A percentile compares a stretch with the other conserved stretches of the same genome.
phyloP scores from a whole-genome alignment of 1,140 invertebrate genomes.

The Diorhabda sublineata region DNA sequence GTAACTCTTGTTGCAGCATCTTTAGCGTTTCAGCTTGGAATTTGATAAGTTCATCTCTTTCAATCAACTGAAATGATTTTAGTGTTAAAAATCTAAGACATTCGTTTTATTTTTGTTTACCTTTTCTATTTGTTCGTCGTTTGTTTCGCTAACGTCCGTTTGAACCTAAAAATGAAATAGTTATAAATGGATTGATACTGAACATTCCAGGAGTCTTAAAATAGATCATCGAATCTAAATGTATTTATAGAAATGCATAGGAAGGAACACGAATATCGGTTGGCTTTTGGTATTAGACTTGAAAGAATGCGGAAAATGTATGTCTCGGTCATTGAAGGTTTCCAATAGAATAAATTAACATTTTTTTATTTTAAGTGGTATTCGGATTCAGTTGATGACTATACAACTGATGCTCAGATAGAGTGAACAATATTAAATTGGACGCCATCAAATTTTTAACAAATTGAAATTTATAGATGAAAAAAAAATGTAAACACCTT shows the following conservation, averaged over 20 bases:
- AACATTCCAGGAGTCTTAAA: background rate
- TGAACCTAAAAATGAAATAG: slow-evolving; percentile 7
- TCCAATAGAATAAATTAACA: too few species aligned
- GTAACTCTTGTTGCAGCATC: slow-evolving; percentile 27
- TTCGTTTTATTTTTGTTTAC: background rate
- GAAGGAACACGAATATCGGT: too few species aligned
- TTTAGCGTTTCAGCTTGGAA: slow-evolving; percentile 27
- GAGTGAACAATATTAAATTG: too few species aligned
- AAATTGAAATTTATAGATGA: too few species aligned
- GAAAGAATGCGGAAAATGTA: background rate
- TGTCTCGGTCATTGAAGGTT: background rate
- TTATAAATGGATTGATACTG: background rate
- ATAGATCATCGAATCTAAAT: background rate
- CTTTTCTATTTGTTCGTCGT: slow-evolving; percentile 4
- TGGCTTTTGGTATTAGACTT: too few species aligned
- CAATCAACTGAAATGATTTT: slow-evolving; percentile 21
- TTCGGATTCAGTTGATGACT: too few species aligned
- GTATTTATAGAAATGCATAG: background rate
- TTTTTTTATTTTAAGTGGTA: too few species aligned
- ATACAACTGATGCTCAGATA: too few species aligned
- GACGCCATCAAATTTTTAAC: too few species aligned
- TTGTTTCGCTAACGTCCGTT: background rate
- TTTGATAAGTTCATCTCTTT: slow-evolving; percentile 26
- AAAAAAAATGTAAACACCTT: too few species aligned
- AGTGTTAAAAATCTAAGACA: background rate